phyloP scores from a whole-genome alignment of 2,797 vertebrate species.

The Gymnothorax reevesii region DNA sequence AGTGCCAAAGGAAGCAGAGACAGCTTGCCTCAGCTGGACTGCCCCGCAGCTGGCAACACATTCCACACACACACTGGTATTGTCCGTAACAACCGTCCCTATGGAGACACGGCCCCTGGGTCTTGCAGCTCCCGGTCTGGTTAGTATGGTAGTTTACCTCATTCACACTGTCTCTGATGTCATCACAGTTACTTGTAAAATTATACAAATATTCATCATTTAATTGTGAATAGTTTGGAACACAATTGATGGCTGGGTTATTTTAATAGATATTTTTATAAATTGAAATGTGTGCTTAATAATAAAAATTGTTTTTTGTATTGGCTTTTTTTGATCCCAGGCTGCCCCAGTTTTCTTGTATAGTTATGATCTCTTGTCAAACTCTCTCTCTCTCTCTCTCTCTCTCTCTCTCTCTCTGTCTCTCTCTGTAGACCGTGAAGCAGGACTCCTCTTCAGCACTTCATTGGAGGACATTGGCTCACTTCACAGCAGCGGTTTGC shows the following conservation, averaged over 20 bases:
- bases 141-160: constrained; percentile 36
- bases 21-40: constrained; percentile 65
- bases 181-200: no score
- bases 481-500: constrained; percentile 69
- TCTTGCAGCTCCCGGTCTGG: constrained; percentile 58
- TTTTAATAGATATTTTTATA: no score
- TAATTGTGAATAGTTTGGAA: no score
- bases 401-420: background rate
- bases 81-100: constrained; percentile 64
- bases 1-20: constrained; percentile 70
- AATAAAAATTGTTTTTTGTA: no score
- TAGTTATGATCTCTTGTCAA: background rate
- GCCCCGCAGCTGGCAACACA: constrained; percentile 52
- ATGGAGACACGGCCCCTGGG: constrained; percentile 50
- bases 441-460: constrained; percentile 69
- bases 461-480: constrained; percentile 73
- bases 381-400: background rate
- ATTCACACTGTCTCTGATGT: no score
- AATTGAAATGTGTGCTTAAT: no score
- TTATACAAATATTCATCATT: no score
- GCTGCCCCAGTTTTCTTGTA: background rate
- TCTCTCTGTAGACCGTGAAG: constrained; percentile 57
- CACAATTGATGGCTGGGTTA: no score
- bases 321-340: background rate
- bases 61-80: constrained; percentile 61